phyloP scores from a whole-genome alignment of 2,797 vertebrate genomes.

The Betta splendens region DNA sequence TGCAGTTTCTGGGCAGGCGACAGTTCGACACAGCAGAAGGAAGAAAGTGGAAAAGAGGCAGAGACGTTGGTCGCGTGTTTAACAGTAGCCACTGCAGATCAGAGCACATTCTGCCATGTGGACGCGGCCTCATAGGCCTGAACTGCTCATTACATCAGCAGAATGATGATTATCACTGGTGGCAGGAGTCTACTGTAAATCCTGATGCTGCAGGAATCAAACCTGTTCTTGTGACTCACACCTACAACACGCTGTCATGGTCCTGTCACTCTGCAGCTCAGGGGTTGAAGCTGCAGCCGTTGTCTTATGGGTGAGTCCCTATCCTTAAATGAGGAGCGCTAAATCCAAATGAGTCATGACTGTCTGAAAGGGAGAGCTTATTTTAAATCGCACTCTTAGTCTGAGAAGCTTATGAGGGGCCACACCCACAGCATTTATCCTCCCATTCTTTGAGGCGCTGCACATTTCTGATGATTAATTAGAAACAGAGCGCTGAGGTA shows the following conservation, averaged over 20 bases:
- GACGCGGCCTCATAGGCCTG: no score
- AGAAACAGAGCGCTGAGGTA: constrained; percentile 43
- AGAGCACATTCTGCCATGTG: neutral
- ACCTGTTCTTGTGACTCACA: constrained; percentile 1
- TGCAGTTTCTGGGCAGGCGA: neutral
- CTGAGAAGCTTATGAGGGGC: constrained; percentile 37
- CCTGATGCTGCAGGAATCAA: neutral
- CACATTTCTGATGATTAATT: constrained; percentile 50
- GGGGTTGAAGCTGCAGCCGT: constrained; percentile 32
- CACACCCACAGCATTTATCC: constrained; percentile 43
- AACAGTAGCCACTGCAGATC: neutral
- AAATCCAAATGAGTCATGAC: constrained; percentile 49
- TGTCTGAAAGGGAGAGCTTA: constrained; percentile 45
- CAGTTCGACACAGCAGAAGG: constrained; percentile 3
- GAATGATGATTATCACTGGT: no score
- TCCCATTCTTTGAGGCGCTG: constrained; percentile 34
- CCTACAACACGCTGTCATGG: constrained; percentile 4
- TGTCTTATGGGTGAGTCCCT: constrained; percentile 35
- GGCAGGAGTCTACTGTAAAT: neutral
- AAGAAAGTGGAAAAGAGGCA: neutral
- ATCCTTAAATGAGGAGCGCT: constrained; percentile 49
- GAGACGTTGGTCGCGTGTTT: neutral
- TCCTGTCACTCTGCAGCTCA: constrained; percentile 21
- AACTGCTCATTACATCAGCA: no score
- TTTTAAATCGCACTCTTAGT: constrained; percentile 50